Evolutionary conservation across 2,113 vertebrate genomes (phyloP).

Genomic region (Labrus mixtus): DNA sequence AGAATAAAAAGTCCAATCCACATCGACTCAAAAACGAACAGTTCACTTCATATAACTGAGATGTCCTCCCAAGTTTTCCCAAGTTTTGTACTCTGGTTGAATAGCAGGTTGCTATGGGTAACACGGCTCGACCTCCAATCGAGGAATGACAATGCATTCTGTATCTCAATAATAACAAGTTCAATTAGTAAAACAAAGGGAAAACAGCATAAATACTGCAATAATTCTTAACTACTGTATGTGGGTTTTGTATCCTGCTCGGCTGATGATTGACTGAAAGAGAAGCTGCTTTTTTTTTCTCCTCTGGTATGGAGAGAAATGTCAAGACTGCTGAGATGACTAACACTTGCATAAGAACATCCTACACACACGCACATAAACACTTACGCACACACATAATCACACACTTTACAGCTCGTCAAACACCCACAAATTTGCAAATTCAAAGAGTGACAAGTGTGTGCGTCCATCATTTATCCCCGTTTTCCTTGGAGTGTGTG

Average conservation of each 20-base stretch:
- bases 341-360: slow-evolving; percentile 71
- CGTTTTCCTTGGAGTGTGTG: slow-evolving; percentile 1
- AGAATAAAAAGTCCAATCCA: neutral
- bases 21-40: neutral
- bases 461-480: slow-evolving; percentile 32
- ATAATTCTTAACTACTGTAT: neutral
- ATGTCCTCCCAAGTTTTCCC: neutral
- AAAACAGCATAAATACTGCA: neutral
- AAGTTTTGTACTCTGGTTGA: too few species aligned
- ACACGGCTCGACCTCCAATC: neutral
- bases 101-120: neutral
- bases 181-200: neutral
- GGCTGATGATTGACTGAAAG: slow-evolving; percentile 37
- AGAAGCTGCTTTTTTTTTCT: slow-evolving; percentile 35
- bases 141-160: neutral
- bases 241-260: neutral
- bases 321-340: slow-evolving; percentile 58
- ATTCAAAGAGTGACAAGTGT: slow-evolving; percentile 41
- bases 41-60: neutral
- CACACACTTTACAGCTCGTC: slow-evolving; percentile 48
- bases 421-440: slow-evolving; percentile 53
- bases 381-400: slow-evolving; percentile 27
- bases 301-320: slow-evolving; percentile 29
- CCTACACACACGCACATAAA: slow-evolving; percentile 55
- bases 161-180: too few species aligned